Evolutionary conservation across 1,140 invertebrate species (phyloP).

Genomic region (Drosophila elegans): DNA sequence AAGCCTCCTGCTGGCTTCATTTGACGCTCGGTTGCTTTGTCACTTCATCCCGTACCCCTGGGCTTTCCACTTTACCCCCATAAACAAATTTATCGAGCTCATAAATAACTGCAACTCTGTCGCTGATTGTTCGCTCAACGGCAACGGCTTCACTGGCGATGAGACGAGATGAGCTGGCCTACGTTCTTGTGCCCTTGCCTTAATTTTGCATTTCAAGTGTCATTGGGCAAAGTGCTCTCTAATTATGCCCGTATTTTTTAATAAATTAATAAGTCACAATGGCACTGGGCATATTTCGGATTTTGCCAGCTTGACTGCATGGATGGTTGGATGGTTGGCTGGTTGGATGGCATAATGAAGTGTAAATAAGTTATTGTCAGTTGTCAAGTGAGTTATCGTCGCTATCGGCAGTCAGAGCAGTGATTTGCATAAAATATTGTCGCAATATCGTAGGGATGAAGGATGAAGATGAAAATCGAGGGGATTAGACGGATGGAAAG

Average conservation of each 20-base stretch:
- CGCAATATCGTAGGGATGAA: constrained; percentile 13
- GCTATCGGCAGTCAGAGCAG: constrained; percentile 63
- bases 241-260: constrained; percentile 81
- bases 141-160: constrained; percentile 39
- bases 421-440: constrained; percentile 83
- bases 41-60: neutral
- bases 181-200: neutral
- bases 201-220: constrained; percentile 78
- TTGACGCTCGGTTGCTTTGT: constrained; percentile 69
- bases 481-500: constrained; percentile 38
- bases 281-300: constrained; percentile 71
- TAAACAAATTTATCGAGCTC: constrained; percentile 84
- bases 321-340: too few relatives aligned
- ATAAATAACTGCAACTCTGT: constrained; percentile 83
- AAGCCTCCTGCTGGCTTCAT: constrained; percentile 70
- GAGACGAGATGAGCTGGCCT: neutral
- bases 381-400: constrained; percentile 82
- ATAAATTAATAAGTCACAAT: constrained; percentile 82
- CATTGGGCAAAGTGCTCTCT: constrained; percentile 81
- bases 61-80: constrained; percentile 44
- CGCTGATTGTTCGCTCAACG: constrained; percentile 76
- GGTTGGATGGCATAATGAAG: constrained; percentile 68
- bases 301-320: neutral
- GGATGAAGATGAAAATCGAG: neutral
- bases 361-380: constrained; percentile 83